Evolutionary conservation across 1,140 invertebrate genomes (phyloP).

Genomic region (Lethrus apterus): DNA sequence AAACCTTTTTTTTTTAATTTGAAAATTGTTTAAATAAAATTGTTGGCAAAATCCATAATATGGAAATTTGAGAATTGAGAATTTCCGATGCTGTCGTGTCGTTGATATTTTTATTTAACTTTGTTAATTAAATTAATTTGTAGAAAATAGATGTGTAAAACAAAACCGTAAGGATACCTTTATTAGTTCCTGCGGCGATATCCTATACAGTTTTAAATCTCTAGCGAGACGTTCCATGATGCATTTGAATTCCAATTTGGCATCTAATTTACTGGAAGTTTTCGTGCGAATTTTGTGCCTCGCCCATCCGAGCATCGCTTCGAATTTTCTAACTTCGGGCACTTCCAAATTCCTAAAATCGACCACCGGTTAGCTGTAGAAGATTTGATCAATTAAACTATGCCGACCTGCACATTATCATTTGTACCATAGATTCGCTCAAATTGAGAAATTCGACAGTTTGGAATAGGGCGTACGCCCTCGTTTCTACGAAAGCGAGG

Average conservation of each 20-base stretch:
- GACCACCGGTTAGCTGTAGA: background rate
- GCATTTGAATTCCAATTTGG: slow-evolving; percentile 82
- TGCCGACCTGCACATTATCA: slow-evolving; percentile 73
- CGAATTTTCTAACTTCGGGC: slow-evolving; percentile 86
- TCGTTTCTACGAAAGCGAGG: slow-evolving; percentile 79
- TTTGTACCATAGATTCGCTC: slow-evolving; percentile 90
- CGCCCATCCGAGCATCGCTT: slow-evolving; percentile 88
- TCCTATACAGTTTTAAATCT: slow-evolving; percentile 83
- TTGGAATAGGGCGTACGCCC: slow-evolving; percentile 75
- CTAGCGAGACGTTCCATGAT: slow-evolving; percentile 84
- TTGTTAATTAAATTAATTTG: too few relatives aligned
- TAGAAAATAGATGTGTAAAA: too few relatives aligned
- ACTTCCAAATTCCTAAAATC: slow-evolving; percentile 65
- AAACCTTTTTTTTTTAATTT: too few relatives aligned
- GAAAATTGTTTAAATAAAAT: too few relatives aligned
- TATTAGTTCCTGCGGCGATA: slow-evolving; percentile 87
- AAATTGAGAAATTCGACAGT: slow-evolving; percentile 75
- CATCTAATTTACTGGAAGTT: slow-evolving; percentile 69
- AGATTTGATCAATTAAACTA: background rate
- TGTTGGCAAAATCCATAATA: too few relatives aligned
- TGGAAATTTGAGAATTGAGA: too few relatives aligned
- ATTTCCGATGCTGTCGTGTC: too few relatives aligned
- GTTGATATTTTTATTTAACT: too few relatives aligned
- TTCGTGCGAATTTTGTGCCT: slow-evolving; percentile 71
- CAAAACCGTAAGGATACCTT: slow-evolving; percentile 55